Evolutionary conservation across 2,888 invertebrate genomes (phyloP), one percentile per base, ranked within the genome.

Genomic region (Drosophila mimica): DNA sequence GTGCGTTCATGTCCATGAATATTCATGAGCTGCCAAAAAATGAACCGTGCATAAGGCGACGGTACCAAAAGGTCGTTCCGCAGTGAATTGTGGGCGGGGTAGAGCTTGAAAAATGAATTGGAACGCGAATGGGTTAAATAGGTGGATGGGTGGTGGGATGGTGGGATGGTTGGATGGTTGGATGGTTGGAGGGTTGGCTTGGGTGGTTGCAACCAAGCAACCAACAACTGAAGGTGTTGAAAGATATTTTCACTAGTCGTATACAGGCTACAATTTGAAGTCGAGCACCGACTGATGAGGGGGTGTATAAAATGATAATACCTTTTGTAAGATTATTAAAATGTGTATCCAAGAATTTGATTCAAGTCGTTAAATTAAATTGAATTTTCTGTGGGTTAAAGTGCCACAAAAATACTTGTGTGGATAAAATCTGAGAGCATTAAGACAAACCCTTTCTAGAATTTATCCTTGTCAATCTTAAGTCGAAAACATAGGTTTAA

Each of bases 1-100:
- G 76, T 83, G 79, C 81, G 89, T 92, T 91, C 92, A 91, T 92
- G 92, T 82, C 89, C 79, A 92, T 92, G 92, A 92, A 92, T 92
- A 92, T 92, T 92, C 92, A 92, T 92, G 90, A 91, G 77, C 70
- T 83, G 83, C 80, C 84, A 89, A 90, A 87, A 87, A 89, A 80
- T 76, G 83, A 88, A 76, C 70, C 74, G 54, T 60, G 76, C 76
- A 70, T 67, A 81, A 79, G 81, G 74, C 67, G 69, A 52, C 76
- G 51, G 28, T 13, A 58, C 28, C 63, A 79, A 71, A 48, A 56
- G 63, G 56, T 67, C 66, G 52, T 31, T 40, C 9, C 38, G 30
- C 9, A 11, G n/a, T 20, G 36, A 54, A 20, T 25, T 66, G 66
- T 31, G 68, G 25, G 17, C 30, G 4, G 31, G 31, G 59, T 9